A percentile compares a stretch with the other conserved stretches of the same genome.
These are phyloP conservation scores for Dasyornis broadbenti DNA, from an alignment of 2,113 vertebrate species.

Conservation along the genomic window DNA sequence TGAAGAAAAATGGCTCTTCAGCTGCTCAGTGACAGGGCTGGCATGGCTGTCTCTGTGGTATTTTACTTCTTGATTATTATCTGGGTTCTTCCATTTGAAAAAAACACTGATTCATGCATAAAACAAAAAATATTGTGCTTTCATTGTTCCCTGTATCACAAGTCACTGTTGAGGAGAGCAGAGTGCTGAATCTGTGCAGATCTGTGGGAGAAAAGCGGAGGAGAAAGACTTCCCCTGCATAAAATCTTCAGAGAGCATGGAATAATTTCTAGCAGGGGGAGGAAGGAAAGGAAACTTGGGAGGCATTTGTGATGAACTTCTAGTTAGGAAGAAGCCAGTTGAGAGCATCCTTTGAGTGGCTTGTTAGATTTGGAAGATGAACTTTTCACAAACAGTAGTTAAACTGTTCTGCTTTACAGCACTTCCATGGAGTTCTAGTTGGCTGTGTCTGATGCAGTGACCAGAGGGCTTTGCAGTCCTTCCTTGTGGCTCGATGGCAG, in stretches of 20 bases:
- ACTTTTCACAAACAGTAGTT: not conserved
- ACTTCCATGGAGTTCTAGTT: fast-evolving
- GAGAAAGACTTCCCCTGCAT: not conserved
- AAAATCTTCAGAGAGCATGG: fast-evolving
- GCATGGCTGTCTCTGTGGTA: not conserved
- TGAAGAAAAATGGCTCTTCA: not conserved
- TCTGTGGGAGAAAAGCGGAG: not conserved
- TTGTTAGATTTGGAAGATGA: not conserved
- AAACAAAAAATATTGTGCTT: fast-evolving
- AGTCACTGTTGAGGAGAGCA: not conserved
- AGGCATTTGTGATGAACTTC: not conserved
- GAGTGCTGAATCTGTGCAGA: not conserved
- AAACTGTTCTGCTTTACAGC: not conserved
- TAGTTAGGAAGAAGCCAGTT: not conserved
- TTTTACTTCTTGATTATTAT: not conserved
- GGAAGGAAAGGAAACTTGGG: not conserved
- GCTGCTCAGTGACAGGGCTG: fast-evolving
- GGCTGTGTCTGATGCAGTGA: not conserved
- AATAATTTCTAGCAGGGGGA: not conserved
- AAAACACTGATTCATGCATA: not conserved
- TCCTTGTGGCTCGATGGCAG: fast-evolving
- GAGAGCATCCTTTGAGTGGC: not conserved
- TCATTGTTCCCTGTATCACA: not conserved
- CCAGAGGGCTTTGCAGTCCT: not conserved
- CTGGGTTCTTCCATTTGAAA: not conserved